Evolutionary conservation across 92 coral and sea anemone species (phyloP).

Genomic region (Epizoanthus illoricatus): DNA sequence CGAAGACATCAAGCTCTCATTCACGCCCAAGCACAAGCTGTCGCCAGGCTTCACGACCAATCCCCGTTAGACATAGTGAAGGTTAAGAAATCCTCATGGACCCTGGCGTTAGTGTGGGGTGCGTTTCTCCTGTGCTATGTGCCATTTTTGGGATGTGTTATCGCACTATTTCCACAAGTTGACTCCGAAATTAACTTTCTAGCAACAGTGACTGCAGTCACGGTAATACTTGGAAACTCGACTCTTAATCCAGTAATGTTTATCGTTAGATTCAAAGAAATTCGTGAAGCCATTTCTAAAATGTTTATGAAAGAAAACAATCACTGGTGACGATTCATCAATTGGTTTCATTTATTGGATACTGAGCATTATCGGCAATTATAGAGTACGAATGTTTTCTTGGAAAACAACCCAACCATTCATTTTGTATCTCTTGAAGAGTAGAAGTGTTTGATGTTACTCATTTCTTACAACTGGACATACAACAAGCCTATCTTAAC

Average conservation of each 20-base stretch:
- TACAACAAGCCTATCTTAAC: too few relatives aligned
- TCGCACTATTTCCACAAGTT: not conserved
- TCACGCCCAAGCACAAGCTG: slow-evolving; percentile 12
- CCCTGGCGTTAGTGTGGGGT: not conserved
- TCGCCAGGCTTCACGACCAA: slow-evolving; percentile 6
- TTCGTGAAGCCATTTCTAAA: not conserved
- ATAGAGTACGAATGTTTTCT: too few relatives aligned
- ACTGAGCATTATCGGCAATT: too few relatives aligned
- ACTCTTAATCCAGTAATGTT: not conserved
- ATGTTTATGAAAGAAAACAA: not conserved
- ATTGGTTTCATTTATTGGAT: too few relatives aligned
- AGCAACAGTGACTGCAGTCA: not conserved
- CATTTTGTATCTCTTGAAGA: too few relatives aligned
- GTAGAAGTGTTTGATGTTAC: too few relatives aligned
- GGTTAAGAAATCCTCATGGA: not conserved
- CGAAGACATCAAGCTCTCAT: slow-evolving; percentile 22
- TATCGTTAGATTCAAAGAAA: not conserved
- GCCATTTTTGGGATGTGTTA: not conserved
- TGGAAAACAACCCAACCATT: too few relatives aligned
- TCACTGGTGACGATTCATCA: not conserved
- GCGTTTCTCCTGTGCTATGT: not conserved
- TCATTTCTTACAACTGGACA: too few relatives aligned
- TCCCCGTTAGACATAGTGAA: not conserved
- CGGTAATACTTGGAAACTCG: not conserved
- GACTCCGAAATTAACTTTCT: not conserved